Conservation (phyloP, 2,797 vertebrate species). For the Huso huso region DNA sequence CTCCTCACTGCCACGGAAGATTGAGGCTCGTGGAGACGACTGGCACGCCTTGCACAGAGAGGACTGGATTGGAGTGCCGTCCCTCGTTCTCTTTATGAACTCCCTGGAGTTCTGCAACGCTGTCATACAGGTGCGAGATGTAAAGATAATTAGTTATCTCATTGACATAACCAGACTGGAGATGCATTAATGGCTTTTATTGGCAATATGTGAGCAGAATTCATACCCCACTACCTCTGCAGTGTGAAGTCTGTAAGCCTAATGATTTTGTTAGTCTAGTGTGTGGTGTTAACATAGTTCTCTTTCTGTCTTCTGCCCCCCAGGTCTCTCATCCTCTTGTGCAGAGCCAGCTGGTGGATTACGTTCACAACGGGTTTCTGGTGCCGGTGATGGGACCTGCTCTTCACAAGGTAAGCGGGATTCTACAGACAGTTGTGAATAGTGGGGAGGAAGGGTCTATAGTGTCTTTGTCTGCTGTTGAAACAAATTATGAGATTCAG, state of each 20-base stretch:
- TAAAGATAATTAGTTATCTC: too few relatives aligned
- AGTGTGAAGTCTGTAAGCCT: background rate
- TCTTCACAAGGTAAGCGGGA: conserved; percentile 64
- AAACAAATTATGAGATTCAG: too few relatives aligned
- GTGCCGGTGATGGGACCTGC: conserved; percentile 92
- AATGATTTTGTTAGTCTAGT: background rate
- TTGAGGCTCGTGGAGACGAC: conserved; percentile 87
- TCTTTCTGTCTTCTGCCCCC: background rate
- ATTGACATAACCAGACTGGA: too few relatives aligned
- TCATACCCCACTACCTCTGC: too few relatives aligned
- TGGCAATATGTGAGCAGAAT: background rate
- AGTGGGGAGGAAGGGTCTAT: too few relatives aligned
- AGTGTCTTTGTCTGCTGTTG: too few relatives aligned
- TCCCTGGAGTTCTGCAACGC: conserved; percentile 95
- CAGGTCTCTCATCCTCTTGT: conserved; percentile 84
- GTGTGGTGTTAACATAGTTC: background rate
- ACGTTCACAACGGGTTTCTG: conserved; percentile 92
- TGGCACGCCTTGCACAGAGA: conserved; percentile 88
- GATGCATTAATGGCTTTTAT: background rate
- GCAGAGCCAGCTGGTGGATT: conserved; percentile 86
- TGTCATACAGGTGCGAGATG: conserved; percentile 64
- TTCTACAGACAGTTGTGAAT: too few relatives aligned
- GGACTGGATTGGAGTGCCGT: conserved; percentile 86
- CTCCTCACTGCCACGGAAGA: conserved; percentile 89
- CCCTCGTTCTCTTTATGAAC: conserved; percentile 92